These are phyloP conservation scores for Nomada goodeniana DNA, from an alignment of 2,888 invertebrate species.

Conservation along the genomic window DNA sequence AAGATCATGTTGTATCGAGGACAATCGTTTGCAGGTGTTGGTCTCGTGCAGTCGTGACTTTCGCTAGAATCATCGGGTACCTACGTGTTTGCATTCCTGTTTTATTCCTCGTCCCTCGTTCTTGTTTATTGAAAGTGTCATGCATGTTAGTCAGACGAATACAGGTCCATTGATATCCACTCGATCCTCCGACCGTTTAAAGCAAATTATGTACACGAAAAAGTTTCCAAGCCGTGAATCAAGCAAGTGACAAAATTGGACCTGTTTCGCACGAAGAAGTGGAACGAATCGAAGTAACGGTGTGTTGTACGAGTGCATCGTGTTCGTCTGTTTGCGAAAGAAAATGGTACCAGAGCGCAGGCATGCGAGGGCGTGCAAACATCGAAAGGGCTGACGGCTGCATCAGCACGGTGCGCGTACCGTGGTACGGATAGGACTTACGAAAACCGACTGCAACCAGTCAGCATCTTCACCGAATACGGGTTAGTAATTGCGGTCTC, in stretches of 20 bases:
- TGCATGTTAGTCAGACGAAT: slow-evolving; percentile 44
- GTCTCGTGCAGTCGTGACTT: slow-evolving; percentile 18
- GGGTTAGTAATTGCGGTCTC: slow-evolving; percentile 48
- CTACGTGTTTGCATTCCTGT: slow-evolving; percentile 49
- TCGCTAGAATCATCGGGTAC: slow-evolving; percentile 28
- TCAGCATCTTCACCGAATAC: slow-evolving; percentile 50
- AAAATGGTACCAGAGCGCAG: slow-evolving; percentile 60
- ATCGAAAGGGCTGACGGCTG: slow-evolving; percentile 47
- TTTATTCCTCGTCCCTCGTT: slow-evolving; percentile 54
- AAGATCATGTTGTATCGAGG: slow-evolving; percentile 31
- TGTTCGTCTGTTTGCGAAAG: slow-evolving; percentile 60
- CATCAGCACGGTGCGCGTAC: slow-evolving; percentile 31
- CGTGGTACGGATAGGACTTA: slow-evolving; percentile 58
- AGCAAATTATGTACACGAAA: background rate
- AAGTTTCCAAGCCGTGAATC: background rate
- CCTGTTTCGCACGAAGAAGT: slow-evolving; percentile 8
- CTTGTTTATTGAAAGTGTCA: slow-evolving; percentile 36
- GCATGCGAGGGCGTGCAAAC: slow-evolving; percentile 79
- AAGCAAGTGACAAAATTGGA: slow-evolving; percentile 15
- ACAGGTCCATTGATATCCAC: slow-evolving; percentile 6
- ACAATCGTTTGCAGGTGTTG: slow-evolving; percentile 4
- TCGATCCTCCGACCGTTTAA: slow-evolving; percentile 10
- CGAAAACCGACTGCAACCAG: slow-evolving; percentile 59
- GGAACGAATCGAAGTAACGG: slow-evolving; percentile 25
- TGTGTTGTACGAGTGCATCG: slow-evolving; percentile 54